These are phyloP conservation scores for Balearica regulorum DNA, from an alignment of 2,797 vertebrate species.

Conservation along the genomic window DNA sequence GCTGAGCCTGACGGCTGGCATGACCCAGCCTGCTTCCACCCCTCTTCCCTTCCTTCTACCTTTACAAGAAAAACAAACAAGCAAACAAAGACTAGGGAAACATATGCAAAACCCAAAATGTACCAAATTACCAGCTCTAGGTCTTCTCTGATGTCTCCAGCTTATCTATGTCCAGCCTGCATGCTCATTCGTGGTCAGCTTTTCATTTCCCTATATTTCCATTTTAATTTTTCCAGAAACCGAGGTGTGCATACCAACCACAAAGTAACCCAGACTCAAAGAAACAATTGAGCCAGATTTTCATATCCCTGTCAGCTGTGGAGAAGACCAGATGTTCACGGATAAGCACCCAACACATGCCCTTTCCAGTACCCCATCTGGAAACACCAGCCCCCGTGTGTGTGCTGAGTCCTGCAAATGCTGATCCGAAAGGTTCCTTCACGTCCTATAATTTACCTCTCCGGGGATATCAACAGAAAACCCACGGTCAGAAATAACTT, in stretches of 20 bases:
- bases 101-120: background rate
- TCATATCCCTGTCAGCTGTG: background rate
- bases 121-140: background rate
- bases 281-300: background rate
- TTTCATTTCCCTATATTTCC: background rate
- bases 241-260: background rate
- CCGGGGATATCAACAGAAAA: slow-evolving; percentile 1
- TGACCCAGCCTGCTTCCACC: background rate
- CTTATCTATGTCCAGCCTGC: background rate
- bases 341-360: background rate
- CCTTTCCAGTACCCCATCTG: background rate
- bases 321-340: background rate
- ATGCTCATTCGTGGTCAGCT: background rate
- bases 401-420: background rate
- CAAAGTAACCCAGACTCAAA: background rate
- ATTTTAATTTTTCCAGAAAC: background rate
- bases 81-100: background rate
- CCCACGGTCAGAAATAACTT: slow-evolving; percentile 21
- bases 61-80: background rate
- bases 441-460: background rate
- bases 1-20: background rate
- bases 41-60: background rate
- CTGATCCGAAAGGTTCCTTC: background rate
- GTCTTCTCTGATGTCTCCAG: background rate
- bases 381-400: background rate